These are phyloP conservation scores for Cryptoprocta ferox DNA, from an alignment of 2,797 vertebrate genomes.

Conservation along the genomic window DNA sequence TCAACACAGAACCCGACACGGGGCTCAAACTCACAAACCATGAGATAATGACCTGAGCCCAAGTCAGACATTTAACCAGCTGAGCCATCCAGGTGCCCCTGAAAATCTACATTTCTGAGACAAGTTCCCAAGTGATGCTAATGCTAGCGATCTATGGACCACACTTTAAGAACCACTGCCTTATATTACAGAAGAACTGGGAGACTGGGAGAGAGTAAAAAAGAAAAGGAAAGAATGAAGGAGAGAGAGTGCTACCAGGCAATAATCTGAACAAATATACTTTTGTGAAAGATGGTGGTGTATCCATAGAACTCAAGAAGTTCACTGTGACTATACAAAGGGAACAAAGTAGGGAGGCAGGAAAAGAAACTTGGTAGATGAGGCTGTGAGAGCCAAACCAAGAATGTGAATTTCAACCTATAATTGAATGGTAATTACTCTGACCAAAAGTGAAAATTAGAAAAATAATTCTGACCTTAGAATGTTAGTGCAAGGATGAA, in stretches of 20 bases:
- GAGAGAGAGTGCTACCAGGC: background rate
- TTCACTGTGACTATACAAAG: too few species aligned
- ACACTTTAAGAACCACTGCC: background rate
- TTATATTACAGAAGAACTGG: background rate
- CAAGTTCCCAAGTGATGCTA: background rate
- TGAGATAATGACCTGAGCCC: too few species aligned
- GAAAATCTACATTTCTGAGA: background rate
- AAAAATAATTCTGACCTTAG: background rate
- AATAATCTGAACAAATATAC: background rate
- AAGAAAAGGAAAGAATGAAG: accelerated
- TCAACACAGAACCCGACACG: too few species aligned
- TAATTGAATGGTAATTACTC: background rate
- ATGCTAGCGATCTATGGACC: too few species aligned
- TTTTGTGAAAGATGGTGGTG: background rate
- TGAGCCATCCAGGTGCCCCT: too few species aligned
- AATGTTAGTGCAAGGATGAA: background rate
- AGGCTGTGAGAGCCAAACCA: background rate
- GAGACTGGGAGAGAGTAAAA: background rate
- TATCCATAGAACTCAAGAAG: background rate
- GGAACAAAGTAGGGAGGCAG: background rate
- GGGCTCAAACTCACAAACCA: too few species aligned
- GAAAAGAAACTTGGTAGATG: background rate
- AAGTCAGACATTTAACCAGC: too few species aligned
- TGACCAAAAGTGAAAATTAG: background rate
- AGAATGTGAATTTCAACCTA: background rate